Evolutionary conservation across 1,140 invertebrate genomes (phyloP).

Genomic region (Adoxophyes honmai): DNA sequence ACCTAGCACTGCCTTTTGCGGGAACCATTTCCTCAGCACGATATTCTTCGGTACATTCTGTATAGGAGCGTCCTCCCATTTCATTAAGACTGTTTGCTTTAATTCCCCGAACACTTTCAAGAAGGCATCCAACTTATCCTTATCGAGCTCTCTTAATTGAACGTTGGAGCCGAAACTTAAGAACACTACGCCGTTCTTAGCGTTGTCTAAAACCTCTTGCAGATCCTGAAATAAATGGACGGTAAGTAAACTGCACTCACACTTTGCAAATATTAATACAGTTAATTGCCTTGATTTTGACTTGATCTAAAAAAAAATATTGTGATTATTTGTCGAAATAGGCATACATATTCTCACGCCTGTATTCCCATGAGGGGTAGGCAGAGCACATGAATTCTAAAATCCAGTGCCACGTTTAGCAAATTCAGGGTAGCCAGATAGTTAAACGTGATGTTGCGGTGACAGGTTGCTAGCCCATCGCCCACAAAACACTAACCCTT

Average conservation of each 20-base stretch:
- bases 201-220: constrained; percentile 73
- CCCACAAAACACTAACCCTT: too few species aligned
- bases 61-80: constrained; percentile 25
- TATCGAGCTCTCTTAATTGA: constrained; percentile 64
- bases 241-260: not conserved
- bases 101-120: constrained; percentile 31
- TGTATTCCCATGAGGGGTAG: too few species aligned
- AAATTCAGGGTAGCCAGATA: too few species aligned
- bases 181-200: constrained; percentile 78
- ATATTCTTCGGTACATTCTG: constrained; percentile 38
- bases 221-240: constrained; percentile 41
- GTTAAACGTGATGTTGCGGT: too few species aligned
- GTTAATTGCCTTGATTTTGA: too few species aligned
- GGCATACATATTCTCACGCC: too few species aligned
- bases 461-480: too few species aligned
- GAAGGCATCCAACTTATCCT: constrained; percentile 50
- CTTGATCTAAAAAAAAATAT: too few species aligned
- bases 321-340: too few species aligned
- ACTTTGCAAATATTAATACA: not conserved
- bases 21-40: constrained; percentile 18
- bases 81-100: constrained; percentile 43
- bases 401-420: too few species aligned
- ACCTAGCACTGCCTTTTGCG: constrained; percentile 11
- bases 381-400: too few species aligned
- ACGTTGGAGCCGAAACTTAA: constrained; percentile 80